Evolutionary conservation across 2,113 vertebrate genomes (phyloP).

Genomic region (Xyliphius kryptos): DNA sequence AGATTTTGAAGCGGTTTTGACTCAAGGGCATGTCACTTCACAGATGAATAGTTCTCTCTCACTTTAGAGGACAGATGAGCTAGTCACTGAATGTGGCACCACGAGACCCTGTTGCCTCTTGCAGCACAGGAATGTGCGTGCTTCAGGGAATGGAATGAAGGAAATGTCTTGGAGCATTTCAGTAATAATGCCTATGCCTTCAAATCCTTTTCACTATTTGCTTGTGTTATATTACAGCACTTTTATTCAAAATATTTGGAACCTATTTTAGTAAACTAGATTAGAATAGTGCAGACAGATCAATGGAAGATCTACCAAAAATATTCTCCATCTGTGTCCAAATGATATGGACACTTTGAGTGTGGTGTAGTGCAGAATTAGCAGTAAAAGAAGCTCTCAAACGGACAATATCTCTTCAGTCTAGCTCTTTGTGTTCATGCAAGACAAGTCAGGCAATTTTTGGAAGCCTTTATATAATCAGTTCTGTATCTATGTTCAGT

Average conservation of each 20-base stretch:
- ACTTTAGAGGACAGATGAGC: slow-evolving; percentile 55
- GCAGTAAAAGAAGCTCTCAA: too few relatives aligned
- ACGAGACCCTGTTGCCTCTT: slow-evolving; percentile 54
- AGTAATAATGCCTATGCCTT: slow-evolving; percentile 10
- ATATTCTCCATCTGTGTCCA: too few relatives aligned
- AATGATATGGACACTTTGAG: too few relatives aligned
- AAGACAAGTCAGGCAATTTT: too few relatives aligned
- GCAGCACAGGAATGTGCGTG: slow-evolving; percentile 43
- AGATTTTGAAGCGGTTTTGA: slow-evolving; percentile 44
- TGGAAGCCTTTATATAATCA: too few relatives aligned
- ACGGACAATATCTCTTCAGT: too few relatives aligned
- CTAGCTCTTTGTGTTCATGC: too few relatives aligned
- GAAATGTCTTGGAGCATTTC: slow-evolving; percentile 25
- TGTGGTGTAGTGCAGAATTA: too few relatives aligned
- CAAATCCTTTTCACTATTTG: slow-evolving; percentile 6
- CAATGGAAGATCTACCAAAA: too few relatives aligned
- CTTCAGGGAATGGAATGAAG: slow-evolving; percentile 35
- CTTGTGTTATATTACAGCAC: slow-evolving; percentile 1
- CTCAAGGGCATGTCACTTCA: slow-evolving; percentile 55
- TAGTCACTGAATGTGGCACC: slow-evolving; percentile 51
- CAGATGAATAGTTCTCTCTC: slow-evolving; percentile 57
- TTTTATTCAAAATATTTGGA: not conserved
- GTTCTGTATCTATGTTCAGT: too few relatives aligned
- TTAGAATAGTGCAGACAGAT: too few relatives aligned
- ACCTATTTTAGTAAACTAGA: slow-evolving; percentile 10